Evolutionary conservation across 1,140 invertebrate species (phyloP).

Genomic region (Sarcophaga bullata): DNA sequence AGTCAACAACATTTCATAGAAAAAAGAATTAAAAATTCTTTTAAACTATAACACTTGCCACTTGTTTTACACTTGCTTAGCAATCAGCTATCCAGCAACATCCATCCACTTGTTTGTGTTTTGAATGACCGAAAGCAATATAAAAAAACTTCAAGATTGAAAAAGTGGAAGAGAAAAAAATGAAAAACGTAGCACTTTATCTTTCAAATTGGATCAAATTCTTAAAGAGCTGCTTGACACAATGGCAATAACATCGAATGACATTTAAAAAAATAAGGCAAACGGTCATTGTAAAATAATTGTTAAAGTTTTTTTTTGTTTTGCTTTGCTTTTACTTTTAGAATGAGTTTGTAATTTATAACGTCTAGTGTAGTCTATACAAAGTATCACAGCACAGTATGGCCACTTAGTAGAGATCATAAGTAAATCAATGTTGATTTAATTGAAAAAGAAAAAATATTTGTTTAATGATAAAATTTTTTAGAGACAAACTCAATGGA

Average conservation of each 20-base stretch:
- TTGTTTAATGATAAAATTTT: no score
- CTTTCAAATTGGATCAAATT: conserved; percentile 1
- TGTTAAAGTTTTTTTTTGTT: no score
- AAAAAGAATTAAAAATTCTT: neutral
- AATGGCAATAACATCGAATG: neutral
- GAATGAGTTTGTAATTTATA: neutral
- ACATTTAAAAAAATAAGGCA: neutral
- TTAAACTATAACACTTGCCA: neutral
- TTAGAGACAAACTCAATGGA: no score
- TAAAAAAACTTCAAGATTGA: neutral
- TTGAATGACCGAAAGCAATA: neutral
- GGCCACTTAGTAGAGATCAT: neutral
- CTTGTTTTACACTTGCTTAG: neutral
- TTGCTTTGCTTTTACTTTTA: neutral
- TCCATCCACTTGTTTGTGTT: neutral
- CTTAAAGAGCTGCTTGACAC: neutral
- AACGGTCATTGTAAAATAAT: conserved; percentile 5
- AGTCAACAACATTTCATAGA: neutral
- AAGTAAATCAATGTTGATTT: neutral
- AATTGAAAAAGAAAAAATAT: neutral
- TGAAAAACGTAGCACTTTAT: neutral
- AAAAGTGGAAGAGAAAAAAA: neutral
- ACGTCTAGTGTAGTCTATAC: neutral
- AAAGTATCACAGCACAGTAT: neutral
- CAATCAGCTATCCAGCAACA: neutral